Evolutionary conservation across 2,113 vertebrate species (phyloP).

Genomic region (Astur gentilis): DNA sequence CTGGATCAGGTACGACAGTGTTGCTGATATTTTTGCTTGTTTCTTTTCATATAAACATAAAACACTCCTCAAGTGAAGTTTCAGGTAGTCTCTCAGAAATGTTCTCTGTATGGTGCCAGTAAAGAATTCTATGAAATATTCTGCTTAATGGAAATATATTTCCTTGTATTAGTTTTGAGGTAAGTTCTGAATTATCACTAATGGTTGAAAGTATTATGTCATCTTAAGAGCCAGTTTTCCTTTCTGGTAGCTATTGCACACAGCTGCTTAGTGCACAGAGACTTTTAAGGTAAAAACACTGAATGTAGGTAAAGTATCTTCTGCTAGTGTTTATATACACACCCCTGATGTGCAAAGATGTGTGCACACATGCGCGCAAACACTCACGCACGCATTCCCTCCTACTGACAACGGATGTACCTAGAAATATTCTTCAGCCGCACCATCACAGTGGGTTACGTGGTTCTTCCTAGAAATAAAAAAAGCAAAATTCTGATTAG

Average conservation of each 20-base stretch:
- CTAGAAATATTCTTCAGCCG: slow-evolving; percentile 65
- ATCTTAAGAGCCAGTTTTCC: slow-evolving; percentile 17
- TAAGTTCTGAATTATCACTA: not conserved
- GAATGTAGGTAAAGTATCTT: slow-evolving; percentile 27
- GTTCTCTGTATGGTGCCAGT: not conserved
- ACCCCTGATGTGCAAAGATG: not conserved
- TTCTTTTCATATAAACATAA: not conserved
- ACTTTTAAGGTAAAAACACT: slow-evolving; percentile 14
- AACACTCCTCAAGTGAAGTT: not conserved
- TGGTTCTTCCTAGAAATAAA: slow-evolving; percentile 77
- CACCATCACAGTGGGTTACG: slow-evolving; percentile 34
- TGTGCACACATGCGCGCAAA: not conserved
- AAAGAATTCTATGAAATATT: slow-evolving; percentile 66
- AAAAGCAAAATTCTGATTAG: slow-evolving; percentile 35
- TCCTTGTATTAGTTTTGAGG: slow-evolving; percentile 63
- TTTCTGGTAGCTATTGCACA: slow-evolving; percentile 22
- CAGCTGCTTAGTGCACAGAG: not conserved
- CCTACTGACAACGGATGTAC: slow-evolving; percentile 71
- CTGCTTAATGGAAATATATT: slow-evolving; percentile 56
- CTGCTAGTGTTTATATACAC: slow-evolving; percentile 16
- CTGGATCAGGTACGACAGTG: not conserved
- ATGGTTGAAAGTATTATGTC: slow-evolving; percentile 5
- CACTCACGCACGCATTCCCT: not conserved
- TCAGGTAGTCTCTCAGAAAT: not conserved
- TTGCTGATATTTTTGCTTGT: not conserved